Percentiles rank a stretch among this genome's conserved stretches.
These are phyloP conservation scores for Prunella fulvescens DNA, from an alignment of 2,113 vertebrate species.

Conservation along the genomic window DNA sequence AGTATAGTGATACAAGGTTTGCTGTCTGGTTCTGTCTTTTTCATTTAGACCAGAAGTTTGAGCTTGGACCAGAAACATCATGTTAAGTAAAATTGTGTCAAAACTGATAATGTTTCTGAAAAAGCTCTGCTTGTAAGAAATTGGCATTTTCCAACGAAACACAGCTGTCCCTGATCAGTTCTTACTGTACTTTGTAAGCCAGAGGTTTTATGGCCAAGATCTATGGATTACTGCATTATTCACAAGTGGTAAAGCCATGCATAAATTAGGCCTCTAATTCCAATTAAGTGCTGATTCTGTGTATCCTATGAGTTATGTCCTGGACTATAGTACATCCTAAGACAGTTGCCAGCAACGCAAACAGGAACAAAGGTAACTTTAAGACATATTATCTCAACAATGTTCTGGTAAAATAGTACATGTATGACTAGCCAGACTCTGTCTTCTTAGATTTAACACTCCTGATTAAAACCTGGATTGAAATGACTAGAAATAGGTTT, in stretches of 20 bases:
- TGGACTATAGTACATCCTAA: background rate
- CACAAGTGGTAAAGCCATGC: constrained; percentile 31
- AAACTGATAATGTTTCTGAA: constrained; percentile 45
- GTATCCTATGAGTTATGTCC: constrained; percentile 3
- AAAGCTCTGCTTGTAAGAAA: background rate
- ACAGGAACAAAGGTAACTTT: background rate
- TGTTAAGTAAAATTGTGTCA: background rate
- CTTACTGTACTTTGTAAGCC: background rate
- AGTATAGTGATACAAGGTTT: background rate
- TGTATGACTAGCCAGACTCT: background rate
- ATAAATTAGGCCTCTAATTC: constrained; percentile 43
- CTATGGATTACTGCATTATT: constrained; percentile 42
- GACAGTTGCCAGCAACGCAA: background rate
- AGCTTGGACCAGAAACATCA: background rate
- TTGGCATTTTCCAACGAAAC: constrained; percentile 9
- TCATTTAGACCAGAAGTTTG: constrained; percentile 17
- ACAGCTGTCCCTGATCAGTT: constrained; percentile 39
- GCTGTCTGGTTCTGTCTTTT: background rate
- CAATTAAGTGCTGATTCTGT: constrained; percentile 30
- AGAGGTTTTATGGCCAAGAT: constrained; percentile 32
- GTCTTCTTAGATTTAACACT: background rate
- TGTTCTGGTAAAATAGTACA: background rate
- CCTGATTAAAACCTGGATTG: background rate
- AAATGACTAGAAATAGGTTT: background rate
- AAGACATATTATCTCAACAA: background rate